These are phyloP conservation scores for Scolopax bukidnonensis DNA, from an alignment of 2,797 vertebrate genomes.

Conservation along the genomic window DNA sequence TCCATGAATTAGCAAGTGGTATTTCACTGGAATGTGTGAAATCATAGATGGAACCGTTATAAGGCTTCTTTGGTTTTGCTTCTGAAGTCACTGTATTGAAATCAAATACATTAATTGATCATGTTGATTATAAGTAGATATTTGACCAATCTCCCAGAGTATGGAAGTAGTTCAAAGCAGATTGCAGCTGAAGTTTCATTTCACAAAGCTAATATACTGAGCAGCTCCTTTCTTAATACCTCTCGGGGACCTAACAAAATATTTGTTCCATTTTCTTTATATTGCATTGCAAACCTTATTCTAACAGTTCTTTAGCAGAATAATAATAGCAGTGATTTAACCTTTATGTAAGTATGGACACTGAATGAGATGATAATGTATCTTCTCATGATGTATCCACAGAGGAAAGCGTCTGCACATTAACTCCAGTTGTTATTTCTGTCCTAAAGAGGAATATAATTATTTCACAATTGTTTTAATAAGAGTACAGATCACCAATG, in stretches of 20 bases:
- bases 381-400: neutral
- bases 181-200: neutral
- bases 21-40: neutral
- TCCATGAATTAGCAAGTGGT: neutral
- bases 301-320: neutral
- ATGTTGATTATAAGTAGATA: neutral
- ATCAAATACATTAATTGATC: neutral
- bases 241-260: neutral
- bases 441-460: fast-evolving
- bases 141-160: neutral
- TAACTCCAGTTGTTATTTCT: neutral
- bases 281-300: neutral
- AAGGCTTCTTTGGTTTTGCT: neutral
- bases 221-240: neutral
- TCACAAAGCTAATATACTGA: neutral
- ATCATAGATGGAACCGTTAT: neutral
- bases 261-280: neutral
- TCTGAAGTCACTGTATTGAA: neutral
- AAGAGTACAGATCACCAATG: neutral
- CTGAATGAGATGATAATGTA: neutral
- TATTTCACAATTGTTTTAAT: neutral
- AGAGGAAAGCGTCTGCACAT: neutral
- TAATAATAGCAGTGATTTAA: neutral
- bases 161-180: neutral
- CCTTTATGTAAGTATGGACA: neutral